Evolutionary conservation across 2,888 invertebrate species (phyloP), one percentile per base, ranked within the genome.

Genomic region (Dicranocentrus wangi): DNA sequence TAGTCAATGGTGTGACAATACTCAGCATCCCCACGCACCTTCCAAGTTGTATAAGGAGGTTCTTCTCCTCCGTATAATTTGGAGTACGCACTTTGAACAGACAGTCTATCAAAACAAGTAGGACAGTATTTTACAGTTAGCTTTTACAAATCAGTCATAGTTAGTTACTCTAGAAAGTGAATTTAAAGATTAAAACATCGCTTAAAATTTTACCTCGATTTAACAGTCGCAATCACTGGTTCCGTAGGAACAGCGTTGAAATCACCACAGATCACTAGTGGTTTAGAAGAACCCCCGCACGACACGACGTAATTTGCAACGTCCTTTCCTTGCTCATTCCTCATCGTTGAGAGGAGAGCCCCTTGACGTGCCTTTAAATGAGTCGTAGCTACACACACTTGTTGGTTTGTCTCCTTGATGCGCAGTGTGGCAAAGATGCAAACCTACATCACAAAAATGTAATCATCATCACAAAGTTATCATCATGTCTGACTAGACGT

Each of bases 21-120:
- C 88, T 94, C 93, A 5, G 92, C 92, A 85, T 93, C 92, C 78
- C 92, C 93, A 0, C 94, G 90, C 32, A 90, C 89, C 88, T 94
- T 94, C 93, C 94, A 94, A 0, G 94, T 94, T 0, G 94, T 94
- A 87, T 93, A 94, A 0, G 91, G 90, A 0, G 93, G 93, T 87
- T 94, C 94, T 19, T 90, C 87, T 27, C 89, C 89, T 21, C 77
- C 83, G 47, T 86, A 87, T 76, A 76, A 87, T 83, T 85, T 86
- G 53, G 88, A 87, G 83, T 90, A 90, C 3, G 88, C 88, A 87
- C 90, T 87, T 72, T 85, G 77, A 42, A 87, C 84, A 2, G 81
- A 81, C 71, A 87, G 82, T 77, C 87, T 87, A 61, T n/a, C n/a
- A n/a, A 21, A 58, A 73, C 42, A 60, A 10, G 47, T 10, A 19